Evolutionary conservation across 2,113 vertebrate genomes (phyloP).

Genomic region (Corythornis vintsioides): DNA sequence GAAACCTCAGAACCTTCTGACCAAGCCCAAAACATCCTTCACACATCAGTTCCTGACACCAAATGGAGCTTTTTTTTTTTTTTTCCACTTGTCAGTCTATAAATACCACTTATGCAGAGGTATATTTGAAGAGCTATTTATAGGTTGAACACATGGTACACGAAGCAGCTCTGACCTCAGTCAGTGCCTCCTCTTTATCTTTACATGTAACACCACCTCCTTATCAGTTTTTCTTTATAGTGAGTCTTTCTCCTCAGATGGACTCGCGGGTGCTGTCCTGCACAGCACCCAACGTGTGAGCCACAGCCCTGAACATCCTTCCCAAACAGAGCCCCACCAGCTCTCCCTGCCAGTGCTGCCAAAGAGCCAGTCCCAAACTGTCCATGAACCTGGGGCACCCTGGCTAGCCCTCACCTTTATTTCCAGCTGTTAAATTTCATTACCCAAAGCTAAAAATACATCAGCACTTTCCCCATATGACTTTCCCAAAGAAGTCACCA

Average conservation of each 20-base stretch:
- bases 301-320: background rate
- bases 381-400: background rate
- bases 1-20: background rate
- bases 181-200: background rate
- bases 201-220: background rate
- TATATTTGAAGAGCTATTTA: slow-evolving; percentile 30
- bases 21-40: background rate
- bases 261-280: background rate
- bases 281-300: background rate
- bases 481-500: slow-evolving; percentile 21
- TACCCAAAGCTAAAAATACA: slow-evolving; percentile 58
- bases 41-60: background rate
- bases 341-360: background rate
- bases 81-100: background rate
- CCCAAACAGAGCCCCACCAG: background rate
- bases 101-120: slow-evolving; percentile 50
- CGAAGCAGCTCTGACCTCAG: slow-evolving; percentile 10
- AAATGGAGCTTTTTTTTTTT: background rate
- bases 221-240: background rate
- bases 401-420: slow-evolving; percentile 9
- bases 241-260: background rate
- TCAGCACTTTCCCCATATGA: slow-evolving; percentile 36
- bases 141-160: slow-evolving; percentile 33
- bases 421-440: slow-evolving; percentile 46
- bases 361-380: background rate